These are phyloP conservation scores for Eulemur rubriventer DNA, from an alignment of 2,797 vertebrate genomes.

Conservation along the genomic window DNA sequence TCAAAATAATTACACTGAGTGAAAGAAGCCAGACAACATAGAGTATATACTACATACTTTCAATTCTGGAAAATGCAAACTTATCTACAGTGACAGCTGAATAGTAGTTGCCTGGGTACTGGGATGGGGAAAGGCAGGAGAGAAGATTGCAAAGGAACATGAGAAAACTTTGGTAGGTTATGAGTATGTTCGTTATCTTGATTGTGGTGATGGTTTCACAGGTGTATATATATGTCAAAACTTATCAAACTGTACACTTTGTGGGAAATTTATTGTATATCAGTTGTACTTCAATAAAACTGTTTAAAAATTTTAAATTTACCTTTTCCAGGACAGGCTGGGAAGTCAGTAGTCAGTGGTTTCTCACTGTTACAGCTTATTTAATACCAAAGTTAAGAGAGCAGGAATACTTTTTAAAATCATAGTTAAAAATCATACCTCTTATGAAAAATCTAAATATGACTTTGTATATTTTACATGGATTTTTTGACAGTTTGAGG, in stretches of 20 bases:
- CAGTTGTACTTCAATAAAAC: not conserved
- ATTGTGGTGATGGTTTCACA: not conserved
- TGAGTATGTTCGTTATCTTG: not conserved
- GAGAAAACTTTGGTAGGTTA: not conserved
- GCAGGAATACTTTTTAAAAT: not conserved
- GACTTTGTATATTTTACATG: slow-evolving; percentile 26
- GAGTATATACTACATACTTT: not conserved
- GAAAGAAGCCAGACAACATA: not conserved
- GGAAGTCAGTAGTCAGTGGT: not conserved
- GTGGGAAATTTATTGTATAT: not conserved
- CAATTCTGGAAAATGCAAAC: not conserved
- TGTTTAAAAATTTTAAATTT: not conserved
- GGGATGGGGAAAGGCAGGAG: not conserved
- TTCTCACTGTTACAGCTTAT: slow-evolving; percentile 15
- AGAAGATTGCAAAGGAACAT: not conserved
- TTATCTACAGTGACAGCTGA: not conserved
- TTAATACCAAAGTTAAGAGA: not conserved
- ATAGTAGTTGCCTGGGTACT: not conserved
- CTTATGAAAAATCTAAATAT: not conserved
- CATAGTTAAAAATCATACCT: slow-evolving; percentile 1
- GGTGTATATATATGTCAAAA: not conserved
- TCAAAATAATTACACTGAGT: not conserved
- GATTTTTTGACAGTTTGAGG: slow-evolving; percentile 5
- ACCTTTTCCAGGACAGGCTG: not conserved
- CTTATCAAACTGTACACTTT: not conserved